phyloP scores from a whole-genome alignment of 2,888 invertebrate genomes.

The Pachydiplax longipennis region DNA sequence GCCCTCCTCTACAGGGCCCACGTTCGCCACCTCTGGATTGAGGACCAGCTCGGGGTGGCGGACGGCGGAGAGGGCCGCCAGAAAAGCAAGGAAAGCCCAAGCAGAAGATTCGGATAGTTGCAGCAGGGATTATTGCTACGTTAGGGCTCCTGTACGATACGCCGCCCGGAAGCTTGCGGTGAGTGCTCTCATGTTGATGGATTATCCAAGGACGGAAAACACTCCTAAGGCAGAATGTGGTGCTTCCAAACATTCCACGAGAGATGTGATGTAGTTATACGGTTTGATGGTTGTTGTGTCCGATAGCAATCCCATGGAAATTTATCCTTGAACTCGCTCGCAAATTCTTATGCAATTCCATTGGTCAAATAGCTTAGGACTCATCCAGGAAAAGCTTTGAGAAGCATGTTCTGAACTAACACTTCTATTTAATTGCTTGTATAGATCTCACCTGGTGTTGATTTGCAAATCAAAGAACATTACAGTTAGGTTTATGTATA shows the following conservation, averaged over 20 bases:
- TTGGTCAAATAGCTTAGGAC: too few species aligned
- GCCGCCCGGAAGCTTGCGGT: constrained; percentile 7
- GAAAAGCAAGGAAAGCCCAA: background rate
- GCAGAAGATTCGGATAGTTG: background rate
- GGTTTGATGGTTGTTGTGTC: background rate
- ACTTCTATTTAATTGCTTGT: too few species aligned
- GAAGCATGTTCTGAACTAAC: too few species aligned
- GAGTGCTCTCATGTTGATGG: background rate
- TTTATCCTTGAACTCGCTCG: too few species aligned
- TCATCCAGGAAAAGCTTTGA: too few species aligned
- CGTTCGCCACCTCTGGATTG: background rate
- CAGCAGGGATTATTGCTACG: background rate
- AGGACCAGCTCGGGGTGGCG: background rate
- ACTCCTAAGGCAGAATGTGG: background rate
- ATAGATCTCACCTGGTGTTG: too few species aligned
- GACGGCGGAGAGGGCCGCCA: constrained; percentile 15
- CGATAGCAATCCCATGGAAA: too few species aligned
- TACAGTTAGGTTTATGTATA: too few species aligned
- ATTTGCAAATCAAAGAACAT: too few species aligned
- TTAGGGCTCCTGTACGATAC: background rate
- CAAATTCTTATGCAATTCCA: too few species aligned
- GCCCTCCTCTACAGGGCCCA: constrained; percentile 3
- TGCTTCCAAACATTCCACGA: background rate
- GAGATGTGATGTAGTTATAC: background rate
- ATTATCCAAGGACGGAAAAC: too few species aligned